phyloP scores from a whole-genome alignment of 2,113 vertebrate species.

The Pomatostomus ruficeps region DNA sequence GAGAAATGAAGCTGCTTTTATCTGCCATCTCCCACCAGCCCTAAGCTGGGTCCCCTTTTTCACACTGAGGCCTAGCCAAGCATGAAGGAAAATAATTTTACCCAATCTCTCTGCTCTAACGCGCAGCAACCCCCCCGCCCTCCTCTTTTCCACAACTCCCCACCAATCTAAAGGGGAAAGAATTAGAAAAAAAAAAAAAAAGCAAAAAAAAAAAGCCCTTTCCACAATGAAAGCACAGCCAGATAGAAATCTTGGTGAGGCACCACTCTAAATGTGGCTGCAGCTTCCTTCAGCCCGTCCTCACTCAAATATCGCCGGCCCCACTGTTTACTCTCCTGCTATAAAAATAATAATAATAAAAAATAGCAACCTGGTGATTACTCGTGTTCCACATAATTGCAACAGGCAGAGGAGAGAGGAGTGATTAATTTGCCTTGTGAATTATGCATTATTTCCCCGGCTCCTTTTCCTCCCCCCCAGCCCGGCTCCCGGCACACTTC shows the following conservation, averaged over 20 bases:
- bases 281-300: not conserved
- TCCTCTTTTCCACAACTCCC: constrained; percentile 5
- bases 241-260: constrained; percentile 47
- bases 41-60: constrained; percentile 71
- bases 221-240: constrained; percentile 36
- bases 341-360: not conserved
- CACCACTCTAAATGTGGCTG: constrained; percentile 12
- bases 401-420: constrained; percentile 63
- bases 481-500: not conserved
- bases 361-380: constrained; percentile 26
- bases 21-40: constrained; percentile 76
- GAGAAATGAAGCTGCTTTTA: constrained; percentile 79
- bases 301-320: not conserved
- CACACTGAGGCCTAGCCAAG: constrained; percentile 72
- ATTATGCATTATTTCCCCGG: constrained; percentile 67
- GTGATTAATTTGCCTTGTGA: constrained; percentile 75
- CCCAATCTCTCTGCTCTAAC: constrained; percentile 76
- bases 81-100: constrained; percentile 83
- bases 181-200: not conserved
- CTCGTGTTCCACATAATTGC: constrained; percentile 60
- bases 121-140: constrained; percentile 53
- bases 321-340: not conserved
- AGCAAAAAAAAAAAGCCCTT: not conserved
- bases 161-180: constrained; percentile 19
- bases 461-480: not conserved